Percentiles rank a stretch among this genome's conserved stretches.
Evolutionary conservation across 2,797 vertebrate species (phyloP).

Genomic region (Dipus sagitta): DNA sequence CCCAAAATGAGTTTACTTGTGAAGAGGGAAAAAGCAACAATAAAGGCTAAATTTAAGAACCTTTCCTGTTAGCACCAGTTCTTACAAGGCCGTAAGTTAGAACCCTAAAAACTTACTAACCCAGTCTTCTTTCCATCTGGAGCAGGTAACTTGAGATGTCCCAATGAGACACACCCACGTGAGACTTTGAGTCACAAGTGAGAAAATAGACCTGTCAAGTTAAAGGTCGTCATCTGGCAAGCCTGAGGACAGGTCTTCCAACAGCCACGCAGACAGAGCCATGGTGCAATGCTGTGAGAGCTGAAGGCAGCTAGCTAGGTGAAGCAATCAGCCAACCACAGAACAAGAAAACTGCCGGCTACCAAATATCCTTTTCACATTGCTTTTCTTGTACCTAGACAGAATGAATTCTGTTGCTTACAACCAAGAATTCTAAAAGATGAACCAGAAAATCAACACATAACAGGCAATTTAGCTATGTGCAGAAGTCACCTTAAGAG

Average conservation of each 20-base stretch:
- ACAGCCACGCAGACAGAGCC: background rate
- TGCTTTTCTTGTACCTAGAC: slow-evolving; percentile 1
- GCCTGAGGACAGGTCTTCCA: background rate
- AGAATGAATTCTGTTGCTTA: slow-evolving; percentile 22
- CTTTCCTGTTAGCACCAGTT: slow-evolving; percentile 18
- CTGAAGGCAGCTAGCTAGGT: background rate
- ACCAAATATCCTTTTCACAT: background rate
- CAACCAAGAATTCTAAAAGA: slow-evolving; percentile 44
- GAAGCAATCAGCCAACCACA: background rate
- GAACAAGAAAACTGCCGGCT: background rate
- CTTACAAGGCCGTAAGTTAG: background rate
- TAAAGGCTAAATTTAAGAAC: slow-evolving; percentile 27
- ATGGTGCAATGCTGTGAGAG: background rate
- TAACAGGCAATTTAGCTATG: background rate
- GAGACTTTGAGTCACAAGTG: slow-evolving; percentile 20
- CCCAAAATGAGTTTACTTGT: slow-evolving; percentile 17
- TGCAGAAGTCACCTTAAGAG: slow-evolving; percentile 15
- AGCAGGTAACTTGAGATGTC: slow-evolving; percentile 12
- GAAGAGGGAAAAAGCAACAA: background rate
- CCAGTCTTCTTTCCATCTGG: slow-evolving; percentile 6
- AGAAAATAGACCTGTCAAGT: slow-evolving; percentile 40
- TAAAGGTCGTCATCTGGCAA: slow-evolving; percentile 2
- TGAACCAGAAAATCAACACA: slow-evolving; percentile 11
- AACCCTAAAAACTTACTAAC: slow-evolving; percentile 54
- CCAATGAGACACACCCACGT: background rate